Percentiles rank a stretch among this genome's conserved stretches.
These are phyloP conservation scores for Eriocheir sinensis DNA, from an alignment of 1,140 invertebrate species.

Conservation along the genomic window DNA sequence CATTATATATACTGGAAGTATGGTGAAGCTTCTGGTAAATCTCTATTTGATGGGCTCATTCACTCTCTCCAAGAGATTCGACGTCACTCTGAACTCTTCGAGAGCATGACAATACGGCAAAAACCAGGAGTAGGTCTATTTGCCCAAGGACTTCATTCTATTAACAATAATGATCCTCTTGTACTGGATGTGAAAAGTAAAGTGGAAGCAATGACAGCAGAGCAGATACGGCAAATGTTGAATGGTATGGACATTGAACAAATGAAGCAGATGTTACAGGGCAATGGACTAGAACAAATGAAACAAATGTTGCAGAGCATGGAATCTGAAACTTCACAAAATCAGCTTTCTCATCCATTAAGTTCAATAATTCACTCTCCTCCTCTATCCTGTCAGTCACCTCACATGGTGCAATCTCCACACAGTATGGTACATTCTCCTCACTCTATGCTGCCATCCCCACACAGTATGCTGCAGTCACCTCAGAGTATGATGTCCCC, in stretches of 20 bases:
- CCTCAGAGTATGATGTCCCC: slow-evolving; percentile 70
- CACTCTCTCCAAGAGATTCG: slow-evolving; percentile 46
- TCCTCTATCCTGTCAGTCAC: slow-evolving; percentile 59
- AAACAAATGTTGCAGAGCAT: slow-evolving; percentile 72
- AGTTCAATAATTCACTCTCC: slow-evolving; percentile 55
- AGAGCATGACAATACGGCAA: slow-evolving; percentile 63
- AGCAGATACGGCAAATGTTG: slow-evolving; percentile 72
- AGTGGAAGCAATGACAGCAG: slow-evolving; percentile 63
- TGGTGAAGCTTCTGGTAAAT: slow-evolving; percentile 68
- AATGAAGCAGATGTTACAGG: slow-evolving; percentile 72
- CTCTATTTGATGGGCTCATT: slow-evolving; percentile 66
- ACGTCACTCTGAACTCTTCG: slow-evolving; percentile 69
- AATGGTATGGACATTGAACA: slow-evolving; percentile 75
- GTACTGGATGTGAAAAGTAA: slow-evolving; percentile 61
- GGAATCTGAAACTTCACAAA: slow-evolving; percentile 60
- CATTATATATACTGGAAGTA: slow-evolving; percentile 76
- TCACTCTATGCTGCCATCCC: slow-evolving; percentile 69
- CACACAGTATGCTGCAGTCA: slow-evolving; percentile 70
- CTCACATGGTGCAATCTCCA: slow-evolving; percentile 73
- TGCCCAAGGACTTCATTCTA: not conserved
- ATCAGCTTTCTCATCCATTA: slow-evolving; percentile 31
- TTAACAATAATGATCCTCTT: not conserved
- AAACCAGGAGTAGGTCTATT: not conserved
- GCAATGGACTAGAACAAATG: slow-evolving; percentile 72
- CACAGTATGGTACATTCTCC: slow-evolving; percentile 72